Evolutionary conservation across 1,140 invertebrate species (phyloP).

Genomic region (Aphidius ervi): DNA sequence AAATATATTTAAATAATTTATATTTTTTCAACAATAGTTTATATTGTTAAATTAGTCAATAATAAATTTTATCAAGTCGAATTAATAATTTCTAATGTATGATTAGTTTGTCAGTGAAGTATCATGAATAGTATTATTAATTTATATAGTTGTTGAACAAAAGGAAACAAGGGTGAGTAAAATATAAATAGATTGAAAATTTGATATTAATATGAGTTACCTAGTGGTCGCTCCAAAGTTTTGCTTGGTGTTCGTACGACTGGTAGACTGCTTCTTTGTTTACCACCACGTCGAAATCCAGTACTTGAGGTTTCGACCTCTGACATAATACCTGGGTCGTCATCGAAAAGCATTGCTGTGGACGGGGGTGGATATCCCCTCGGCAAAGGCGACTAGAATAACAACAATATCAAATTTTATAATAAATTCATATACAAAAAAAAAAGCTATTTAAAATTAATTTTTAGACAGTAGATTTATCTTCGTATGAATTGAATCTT

Average conservation of each 20-base stretch:
- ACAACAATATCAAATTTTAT: conserved; percentile 27
- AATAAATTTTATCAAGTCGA: too few relatives aligned
- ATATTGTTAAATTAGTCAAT: too few relatives aligned
- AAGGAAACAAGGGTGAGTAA: too few relatives aligned
- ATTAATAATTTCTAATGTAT: too few relatives aligned
- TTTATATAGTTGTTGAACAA: too few relatives aligned
- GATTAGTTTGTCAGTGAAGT: too few relatives aligned
- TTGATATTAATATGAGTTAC: conserved; percentile 53
- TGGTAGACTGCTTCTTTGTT: conserved; percentile 86
- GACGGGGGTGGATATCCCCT: conserved; percentile 69
- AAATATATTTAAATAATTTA: not conserved
- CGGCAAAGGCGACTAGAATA: conserved; percentile 63
- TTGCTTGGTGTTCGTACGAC: conserved; percentile 92
- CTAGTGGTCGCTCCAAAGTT: conserved; percentile 83
- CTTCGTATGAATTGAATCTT: too few relatives aligned
- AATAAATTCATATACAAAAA: conserved; percentile 18
- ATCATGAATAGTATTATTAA: too few relatives aligned
- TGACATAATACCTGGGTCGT: conserved; percentile 96
- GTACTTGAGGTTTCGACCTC: conserved; percentile 93
- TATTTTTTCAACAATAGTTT: too few relatives aligned
- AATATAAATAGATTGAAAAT: not conserved
- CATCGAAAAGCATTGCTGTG: conserved; percentile 78
- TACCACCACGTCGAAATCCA: conserved; percentile 83
- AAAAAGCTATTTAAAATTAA: conserved; percentile 21
- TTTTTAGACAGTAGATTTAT: conserved; percentile 8